Conservation (phyloP, 35 echinoderm and acorn worm species). For the Strongylocentrotus purpuratus region DNA sequence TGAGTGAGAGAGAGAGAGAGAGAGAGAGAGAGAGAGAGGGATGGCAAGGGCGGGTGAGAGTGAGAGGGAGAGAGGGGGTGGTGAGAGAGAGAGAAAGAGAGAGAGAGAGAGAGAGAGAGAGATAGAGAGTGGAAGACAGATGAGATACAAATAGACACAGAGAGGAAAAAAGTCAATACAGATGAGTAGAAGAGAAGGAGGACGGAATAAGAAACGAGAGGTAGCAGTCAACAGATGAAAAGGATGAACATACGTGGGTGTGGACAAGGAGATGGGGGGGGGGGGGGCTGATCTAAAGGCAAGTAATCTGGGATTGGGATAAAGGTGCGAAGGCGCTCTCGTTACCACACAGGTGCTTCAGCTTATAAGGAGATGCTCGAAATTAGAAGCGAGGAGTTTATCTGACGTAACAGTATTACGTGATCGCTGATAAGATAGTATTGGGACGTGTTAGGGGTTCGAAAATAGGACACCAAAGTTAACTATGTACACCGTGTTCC, state of each 20-base stretch:
- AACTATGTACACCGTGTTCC: background rate
- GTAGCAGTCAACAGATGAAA: background rate
- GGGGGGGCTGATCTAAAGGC: background rate
- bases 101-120: background rate
- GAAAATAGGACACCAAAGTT: background rate
- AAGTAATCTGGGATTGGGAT: background rate
- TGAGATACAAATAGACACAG: background rate
- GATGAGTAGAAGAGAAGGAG: background rate
- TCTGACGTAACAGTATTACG: background rate
- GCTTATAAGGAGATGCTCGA: background rate
- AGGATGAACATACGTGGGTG: background rate
- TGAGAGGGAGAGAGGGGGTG: no score
- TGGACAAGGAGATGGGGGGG: background rate
- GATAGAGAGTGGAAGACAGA: background rate
- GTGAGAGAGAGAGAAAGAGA: no score
- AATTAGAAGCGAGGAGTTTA: background rate
- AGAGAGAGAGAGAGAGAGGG: background rate
- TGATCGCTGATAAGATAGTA: background rate
- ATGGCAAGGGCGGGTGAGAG: no score
- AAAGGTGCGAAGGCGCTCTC: background rate
- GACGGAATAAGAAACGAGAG: background rate
- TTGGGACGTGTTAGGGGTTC: background rate
- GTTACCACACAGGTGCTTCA: background rate
- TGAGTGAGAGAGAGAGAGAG: background rate
- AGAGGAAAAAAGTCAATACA: background rate